Conservation (phyloP, 2,888 invertebrate genomes). For the Melieria crassipennis region DNA sequence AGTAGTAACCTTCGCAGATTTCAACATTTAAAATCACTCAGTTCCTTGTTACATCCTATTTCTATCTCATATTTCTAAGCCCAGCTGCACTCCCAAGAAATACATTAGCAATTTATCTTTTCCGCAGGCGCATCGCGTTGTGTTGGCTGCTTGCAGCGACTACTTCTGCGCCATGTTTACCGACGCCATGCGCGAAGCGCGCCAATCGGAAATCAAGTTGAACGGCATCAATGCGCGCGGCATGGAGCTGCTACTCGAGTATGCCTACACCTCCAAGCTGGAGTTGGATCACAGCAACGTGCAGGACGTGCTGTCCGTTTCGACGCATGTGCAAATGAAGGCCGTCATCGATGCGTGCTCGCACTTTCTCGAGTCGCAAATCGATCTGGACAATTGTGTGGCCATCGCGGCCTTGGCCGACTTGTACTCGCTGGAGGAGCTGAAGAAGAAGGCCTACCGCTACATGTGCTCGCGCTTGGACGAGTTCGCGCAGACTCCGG, state of each 20-base stretch:
- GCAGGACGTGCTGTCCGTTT: slow-evolving; percentile 75
- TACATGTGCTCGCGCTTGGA: slow-evolving; percentile 74
- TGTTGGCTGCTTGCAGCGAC: slow-evolving; percentile 77
- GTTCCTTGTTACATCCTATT: too few relatives aligned
- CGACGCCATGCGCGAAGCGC: slow-evolving; percentile 74
- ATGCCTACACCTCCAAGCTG: slow-evolving; percentile 73
- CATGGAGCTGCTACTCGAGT: slow-evolving; percentile 73
- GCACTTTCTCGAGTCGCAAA: slow-evolving; percentile 72
- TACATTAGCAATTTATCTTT: slow-evolving; percentile 32
- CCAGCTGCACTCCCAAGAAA: too few relatives aligned
- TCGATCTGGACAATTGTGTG: slow-evolving; percentile 77
- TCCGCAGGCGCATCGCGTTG: slow-evolving; percentile 73
- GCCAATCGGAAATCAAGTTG: slow-evolving; percentile 72
- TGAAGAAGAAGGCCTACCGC: slow-evolving; percentile 72
- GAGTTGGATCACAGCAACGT: slow-evolving; percentile 70
- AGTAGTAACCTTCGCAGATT: too few relatives aligned
- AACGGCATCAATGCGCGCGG: slow-evolving; percentile 75
- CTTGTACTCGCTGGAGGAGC: slow-evolving; percentile 71
- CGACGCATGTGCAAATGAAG: slow-evolving; percentile 74
- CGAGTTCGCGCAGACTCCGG: slow-evolving; percentile 70
- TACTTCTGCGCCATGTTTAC: slow-evolving; percentile 83
- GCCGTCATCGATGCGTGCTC: slow-evolving; percentile 76
- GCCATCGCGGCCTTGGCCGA: slow-evolving; percentile 77
- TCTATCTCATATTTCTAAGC: too few relatives aligned
- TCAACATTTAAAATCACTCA: too few relatives aligned